A percentile compares a stretch with the other conserved stretches of the same genome.
Evolutionary conservation across 2,113 vertebrate species (phyloP).

Genomic region (Poeciliopsis prolifica): DNA sequence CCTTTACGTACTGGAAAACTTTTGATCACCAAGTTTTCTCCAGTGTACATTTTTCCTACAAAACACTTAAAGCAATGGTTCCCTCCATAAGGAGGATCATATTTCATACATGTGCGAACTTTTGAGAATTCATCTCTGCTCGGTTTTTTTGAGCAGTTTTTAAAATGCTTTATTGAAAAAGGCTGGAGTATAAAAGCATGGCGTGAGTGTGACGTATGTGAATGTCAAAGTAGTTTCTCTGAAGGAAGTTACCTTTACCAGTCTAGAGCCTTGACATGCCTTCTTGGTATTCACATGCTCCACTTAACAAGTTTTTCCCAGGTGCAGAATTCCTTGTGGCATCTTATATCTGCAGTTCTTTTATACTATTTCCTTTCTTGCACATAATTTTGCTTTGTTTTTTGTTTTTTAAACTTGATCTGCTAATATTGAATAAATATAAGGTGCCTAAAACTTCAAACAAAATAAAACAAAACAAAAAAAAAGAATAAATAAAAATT

Average conservation of each 20-base stretch:
- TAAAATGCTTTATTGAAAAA: conserved; percentile 75
- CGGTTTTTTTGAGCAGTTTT: conserved; percentile 75
- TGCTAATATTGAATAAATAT: conserved; percentile 77
- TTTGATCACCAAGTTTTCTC: conserved; percentile 57
- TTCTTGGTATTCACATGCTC: conserved; percentile 73
- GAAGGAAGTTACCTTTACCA: conserved; percentile 62
- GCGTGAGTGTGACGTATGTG: conserved; percentile 61
- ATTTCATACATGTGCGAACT: conserved; percentile 72
- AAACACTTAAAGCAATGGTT: conserved; percentile 73
- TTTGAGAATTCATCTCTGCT: conserved; percentile 75
- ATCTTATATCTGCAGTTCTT: conserved; percentile 77
- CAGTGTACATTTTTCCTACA: conserved; percentile 73
- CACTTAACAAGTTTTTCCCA: conserved; percentile 63
- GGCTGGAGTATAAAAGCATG: conserved; percentile 72
- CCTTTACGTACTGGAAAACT: conserved; percentile 59
- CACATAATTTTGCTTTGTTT: conserved; percentile 47
- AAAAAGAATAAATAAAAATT: conserved; percentile 52
- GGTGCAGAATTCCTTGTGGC: conserved; percentile 82
- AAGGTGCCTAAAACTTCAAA: conserved; percentile 80
- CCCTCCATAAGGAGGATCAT: conserved; percentile 79
- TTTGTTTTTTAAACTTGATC: conserved; percentile 66
- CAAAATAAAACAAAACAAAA: conserved; percentile 48
- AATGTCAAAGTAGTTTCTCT: conserved; percentile 63
- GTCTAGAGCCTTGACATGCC: conserved; percentile 68
- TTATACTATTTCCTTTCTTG: conserved; percentile 59